Conservation (phyloP, 1,140 invertebrate genomes). For the Zaprionus camerounensis region DNA sequence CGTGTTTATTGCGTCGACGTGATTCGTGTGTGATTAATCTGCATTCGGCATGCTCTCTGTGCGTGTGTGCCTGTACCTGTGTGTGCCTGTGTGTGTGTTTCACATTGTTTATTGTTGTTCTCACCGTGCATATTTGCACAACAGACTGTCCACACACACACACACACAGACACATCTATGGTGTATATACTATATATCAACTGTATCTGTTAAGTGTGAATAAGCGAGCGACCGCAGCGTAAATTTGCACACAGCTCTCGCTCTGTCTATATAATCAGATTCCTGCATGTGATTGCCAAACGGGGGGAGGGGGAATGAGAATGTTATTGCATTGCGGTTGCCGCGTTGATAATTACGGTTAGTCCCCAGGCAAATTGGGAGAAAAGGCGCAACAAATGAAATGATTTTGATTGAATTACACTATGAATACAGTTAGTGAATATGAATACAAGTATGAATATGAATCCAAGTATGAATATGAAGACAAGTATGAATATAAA, state of each 20-base stretch:
- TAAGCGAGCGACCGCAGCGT: slow-evolving; percentile 8
- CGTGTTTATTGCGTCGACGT: slow-evolving; percentile 29
- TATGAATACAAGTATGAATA: not conserved
- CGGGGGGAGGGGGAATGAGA: not conserved
- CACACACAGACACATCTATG: slow-evolving; percentile 6
- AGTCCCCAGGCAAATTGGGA: slow-evolving; percentile 6
- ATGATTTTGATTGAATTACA: slow-evolving; percentile 36
- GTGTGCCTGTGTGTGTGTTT: not conserved
- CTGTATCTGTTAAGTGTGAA: slow-evolving; percentile 12
- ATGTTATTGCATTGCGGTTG: slow-evolving; percentile 44
- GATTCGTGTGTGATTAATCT: slow-evolving; percentile 63
- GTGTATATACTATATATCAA: slow-evolving; percentile 22
- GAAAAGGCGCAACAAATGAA: slow-evolving; percentile 47
- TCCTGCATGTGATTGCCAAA: slow-evolving; percentile 5
- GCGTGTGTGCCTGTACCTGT: slow-evolving; percentile 24
- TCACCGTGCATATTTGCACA: slow-evolving; percentile 56
- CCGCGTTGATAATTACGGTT: slow-evolving; percentile 43
- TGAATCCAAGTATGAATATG: not conserved
- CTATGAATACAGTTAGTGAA: not conserved
- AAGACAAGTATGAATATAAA: not conserved
- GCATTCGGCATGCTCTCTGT: slow-evolving; percentile 36
- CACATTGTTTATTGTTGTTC: slow-evolving; percentile 66
- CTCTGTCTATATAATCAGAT: slow-evolving; percentile 23
- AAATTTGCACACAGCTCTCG: slow-evolving; percentile 19
- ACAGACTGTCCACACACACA: slow-evolving; percentile 3